Base-by-base conservation (phyloP, 35 echinoderm and acorn worm genomes). In the Apostichopus japonicus region DNA sequence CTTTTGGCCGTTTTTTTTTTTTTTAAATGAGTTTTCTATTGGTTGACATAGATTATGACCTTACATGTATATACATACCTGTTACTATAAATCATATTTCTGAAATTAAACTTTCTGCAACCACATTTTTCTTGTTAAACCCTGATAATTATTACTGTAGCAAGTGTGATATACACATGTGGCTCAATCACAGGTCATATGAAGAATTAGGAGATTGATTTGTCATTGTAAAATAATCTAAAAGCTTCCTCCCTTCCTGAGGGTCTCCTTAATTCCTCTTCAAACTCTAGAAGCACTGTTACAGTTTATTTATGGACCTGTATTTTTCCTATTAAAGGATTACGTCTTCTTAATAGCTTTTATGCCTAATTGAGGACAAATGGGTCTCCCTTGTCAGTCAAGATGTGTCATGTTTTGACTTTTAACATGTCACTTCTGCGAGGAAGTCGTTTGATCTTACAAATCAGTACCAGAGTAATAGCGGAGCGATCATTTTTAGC, bases 371-470 rank as follows among this genome's bases (percentile, higher is more conserved):
- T 56, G 53, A 55, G 56, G 55, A 84, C 81, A 24, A 59, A 84
- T 21, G 53, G 56, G 19, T 84, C 53, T 84, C 56, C 5, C 13
- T 44, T 52, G 86, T 75, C 86, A 72, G 59, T 89, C 5, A 65
- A 24, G 23, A 13, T 55, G 4, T 15, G 79, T 56, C 79, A 56
- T 89, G 86, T 89, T 89, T 65, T 89, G 63, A 89, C 86, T 72
- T 89, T 86, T 33, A 89, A 89, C 44, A 23, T 73, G 67, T 73
- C 86, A 89, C 67, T 53, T 53, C 71, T 71, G 16, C 15, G 27
- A n/a, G 86, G 23, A 72, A n/a, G n/a, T 89, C 67, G 56, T 73
- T 89, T 73, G 67, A 89, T 89, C 86, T 89, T 51, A 89, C 86
- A 88, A 65, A 89, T 72, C 86, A 72, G 81, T 83, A 58, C 19